Percentiles rank a stretch among this genome's conserved stretches.
Evolutionary conservation across 1,140 invertebrate genomes (phyloP).

Genomic region (Magallana angulata): DNA sequence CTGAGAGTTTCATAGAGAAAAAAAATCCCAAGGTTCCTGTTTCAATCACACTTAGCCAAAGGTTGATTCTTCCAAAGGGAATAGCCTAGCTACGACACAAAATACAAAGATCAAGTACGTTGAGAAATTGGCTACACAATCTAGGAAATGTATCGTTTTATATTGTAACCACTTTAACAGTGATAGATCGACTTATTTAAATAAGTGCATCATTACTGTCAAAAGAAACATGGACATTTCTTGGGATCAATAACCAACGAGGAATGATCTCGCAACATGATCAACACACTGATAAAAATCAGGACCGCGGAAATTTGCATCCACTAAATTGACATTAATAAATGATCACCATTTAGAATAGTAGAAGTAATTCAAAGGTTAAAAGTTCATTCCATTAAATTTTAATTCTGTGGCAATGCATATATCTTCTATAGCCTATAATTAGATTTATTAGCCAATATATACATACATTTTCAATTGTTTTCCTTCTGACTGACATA

Average conservation of each 20-base stretch:
- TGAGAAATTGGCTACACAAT: background rate
- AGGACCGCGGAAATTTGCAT: background rate
- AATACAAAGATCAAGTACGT: background rate
- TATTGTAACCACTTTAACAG: background rate
- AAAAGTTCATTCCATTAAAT: too few relatives aligned
- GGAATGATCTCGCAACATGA: background rate
- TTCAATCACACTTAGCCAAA: conserved; percentile 1
- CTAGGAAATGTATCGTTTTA: conserved; percentile 5
- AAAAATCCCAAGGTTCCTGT: background rate
- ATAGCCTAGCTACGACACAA: background rate
- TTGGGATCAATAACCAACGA: background rate
- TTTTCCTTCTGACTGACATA: too few relatives aligned
- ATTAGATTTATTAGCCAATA: too few relatives aligned
- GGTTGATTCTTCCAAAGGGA: background rate
- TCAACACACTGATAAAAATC: background rate
- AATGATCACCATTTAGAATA: too few relatives aligned
- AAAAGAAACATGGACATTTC: conserved; percentile 8
- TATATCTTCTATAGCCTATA: too few relatives aligned
- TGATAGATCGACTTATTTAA: conserved; percentile 14
- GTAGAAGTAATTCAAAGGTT: too few relatives aligned
- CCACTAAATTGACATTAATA: background rate
- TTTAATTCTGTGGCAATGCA: too few relatives aligned
- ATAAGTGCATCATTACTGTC: conserved; percentile 15
- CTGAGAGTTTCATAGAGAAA: too few relatives aligned
- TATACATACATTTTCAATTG: too few relatives aligned